Evolutionary conservation across 92 coral and sea anemone genomes (phyloP), one percentile per base, ranked within the genome.

Genomic region (Blastomussa wellsi): DNA sequence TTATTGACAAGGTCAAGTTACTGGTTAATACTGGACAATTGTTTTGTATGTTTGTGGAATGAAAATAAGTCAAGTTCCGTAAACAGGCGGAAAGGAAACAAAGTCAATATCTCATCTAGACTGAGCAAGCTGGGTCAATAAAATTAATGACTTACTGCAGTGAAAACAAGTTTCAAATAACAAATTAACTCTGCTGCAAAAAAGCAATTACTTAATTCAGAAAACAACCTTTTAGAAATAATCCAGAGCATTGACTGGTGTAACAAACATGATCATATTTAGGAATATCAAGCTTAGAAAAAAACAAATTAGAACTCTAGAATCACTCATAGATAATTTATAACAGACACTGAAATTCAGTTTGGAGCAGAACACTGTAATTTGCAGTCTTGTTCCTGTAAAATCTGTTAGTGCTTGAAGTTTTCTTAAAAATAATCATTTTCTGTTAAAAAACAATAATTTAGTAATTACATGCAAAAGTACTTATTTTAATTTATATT

Each of bases 11-110:
- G 75, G 44, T 70, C 75, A 70, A 20, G 28, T 13, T 62, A 9
- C 19, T 70, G 75, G 3, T n/a, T n/a, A 48, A 70, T 37, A 70
- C 19, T 19, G 15, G 75, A 20, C 75, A 38, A 38, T 36, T 70
- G 75, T 37, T 70, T 70, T 33, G 44, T 70, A 13, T 37, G 48
- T 70, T 70, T 70, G n/a, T 70, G 44, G 74, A 69, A 38, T 38
- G 28, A 70, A 41, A 22, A 5, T 35, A 70, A 38, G 26, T 10
- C 36, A 38, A 24, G 44, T 70, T 70, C 75, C 13, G 16, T 37
- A 70, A 70, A 31, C 42, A 35, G 42, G 42, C 22, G 38, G 44
- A 35, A 33, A 20, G 41, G 13, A 5, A 62, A 24, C n/a, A 37
- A 33, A 70, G n/a, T 26, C 44, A 70, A 70, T 20, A 35, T 35